Percentiles rank a stretch among this genome's conserved stretches.
These are phyloP conservation scores for Nesidiocoris tenuis DNA, from an alignment of 2,888 invertebrate genomes.

Conservation along the genomic window DNA sequence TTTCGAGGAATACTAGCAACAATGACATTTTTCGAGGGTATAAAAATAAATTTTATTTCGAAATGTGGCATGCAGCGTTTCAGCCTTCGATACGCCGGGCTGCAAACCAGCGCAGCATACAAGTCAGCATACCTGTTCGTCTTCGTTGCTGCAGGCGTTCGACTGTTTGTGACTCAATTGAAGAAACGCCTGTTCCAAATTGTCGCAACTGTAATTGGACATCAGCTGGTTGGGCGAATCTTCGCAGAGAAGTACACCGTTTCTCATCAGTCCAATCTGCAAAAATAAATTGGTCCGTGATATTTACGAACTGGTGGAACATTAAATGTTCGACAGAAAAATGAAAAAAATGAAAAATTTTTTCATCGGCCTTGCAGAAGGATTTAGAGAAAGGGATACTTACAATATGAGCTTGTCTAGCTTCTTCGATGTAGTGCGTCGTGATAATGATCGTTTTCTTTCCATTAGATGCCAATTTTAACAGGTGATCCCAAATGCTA, in stretches of 20 bases:
- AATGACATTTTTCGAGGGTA: too few species aligned
- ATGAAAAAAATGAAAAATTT: not conserved
- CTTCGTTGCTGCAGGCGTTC: constrained; percentile 45
- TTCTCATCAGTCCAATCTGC: constrained; percentile 59
- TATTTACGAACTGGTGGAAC: too few species aligned
- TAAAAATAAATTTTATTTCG: too few species aligned
- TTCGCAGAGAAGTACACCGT: constrained; percentile 58
- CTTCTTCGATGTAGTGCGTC: constrained; percentile 52
- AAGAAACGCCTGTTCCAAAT: constrained; percentile 59
- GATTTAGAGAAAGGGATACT: too few species aligned
- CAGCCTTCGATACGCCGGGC: too few species aligned
- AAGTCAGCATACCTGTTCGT: constrained; percentile 45
- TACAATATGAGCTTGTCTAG: constrained; percentile 52
- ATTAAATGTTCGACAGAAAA: too few species aligned
- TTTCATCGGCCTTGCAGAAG: too few species aligned
- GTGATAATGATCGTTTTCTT: constrained; percentile 52
- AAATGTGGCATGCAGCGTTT: too few species aligned
- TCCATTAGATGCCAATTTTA: constrained; percentile 50
- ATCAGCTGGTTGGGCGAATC: constrained; percentile 56
- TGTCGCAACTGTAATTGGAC: constrained; percentile 52
- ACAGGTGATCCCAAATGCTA: constrained; percentile 51
- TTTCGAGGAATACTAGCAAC: too few species aligned
- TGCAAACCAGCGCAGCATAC: too few species aligned
- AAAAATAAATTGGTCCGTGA: too few species aligned
- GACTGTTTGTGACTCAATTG: constrained; percentile 55